Conservation (phyloP, 2,113 vertebrate genomes). For the Physeter macrocephalus region DNA sequence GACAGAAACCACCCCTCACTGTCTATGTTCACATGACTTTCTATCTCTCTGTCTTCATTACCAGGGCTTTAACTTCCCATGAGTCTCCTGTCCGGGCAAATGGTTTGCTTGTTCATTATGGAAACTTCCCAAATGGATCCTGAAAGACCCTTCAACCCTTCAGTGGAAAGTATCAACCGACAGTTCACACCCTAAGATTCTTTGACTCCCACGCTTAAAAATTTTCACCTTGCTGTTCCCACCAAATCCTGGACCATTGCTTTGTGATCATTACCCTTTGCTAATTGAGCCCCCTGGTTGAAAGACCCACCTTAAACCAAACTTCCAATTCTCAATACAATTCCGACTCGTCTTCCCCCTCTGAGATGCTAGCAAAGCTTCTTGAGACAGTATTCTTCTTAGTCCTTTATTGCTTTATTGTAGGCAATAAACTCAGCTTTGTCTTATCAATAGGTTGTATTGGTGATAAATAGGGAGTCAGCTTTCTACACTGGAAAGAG, state of each 20-base stretch:
- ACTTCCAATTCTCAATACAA: background rate
- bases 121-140: background rate
- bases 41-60: background rate
- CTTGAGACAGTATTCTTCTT: background rate
- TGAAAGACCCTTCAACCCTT: background rate
- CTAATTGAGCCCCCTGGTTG: background rate
- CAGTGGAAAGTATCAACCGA: background rate
- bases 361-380: background rate
- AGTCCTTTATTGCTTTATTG: no score
- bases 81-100: background rate
- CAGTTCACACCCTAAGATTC: background rate
- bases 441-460: background rate
- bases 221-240: background rate
- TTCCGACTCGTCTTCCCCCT: background rate
- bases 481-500: background rate
- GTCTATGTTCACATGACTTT: background rate
- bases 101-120: background rate
- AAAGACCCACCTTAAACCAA: background rate
- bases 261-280: background rate
- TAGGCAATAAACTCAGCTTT: background rate
- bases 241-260: background rate
- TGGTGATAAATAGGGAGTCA: background rate
- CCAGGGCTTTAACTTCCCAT: background rate
- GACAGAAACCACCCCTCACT: background rate
- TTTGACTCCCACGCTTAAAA: background rate